A percentile compares a stretch with the other conserved stretches of the same genome.
These are phyloP conservation scores for Pterostichus madidus DNA, from an alignment of 2,888 invertebrate genomes.

Conservation along the genomic window DNA sequence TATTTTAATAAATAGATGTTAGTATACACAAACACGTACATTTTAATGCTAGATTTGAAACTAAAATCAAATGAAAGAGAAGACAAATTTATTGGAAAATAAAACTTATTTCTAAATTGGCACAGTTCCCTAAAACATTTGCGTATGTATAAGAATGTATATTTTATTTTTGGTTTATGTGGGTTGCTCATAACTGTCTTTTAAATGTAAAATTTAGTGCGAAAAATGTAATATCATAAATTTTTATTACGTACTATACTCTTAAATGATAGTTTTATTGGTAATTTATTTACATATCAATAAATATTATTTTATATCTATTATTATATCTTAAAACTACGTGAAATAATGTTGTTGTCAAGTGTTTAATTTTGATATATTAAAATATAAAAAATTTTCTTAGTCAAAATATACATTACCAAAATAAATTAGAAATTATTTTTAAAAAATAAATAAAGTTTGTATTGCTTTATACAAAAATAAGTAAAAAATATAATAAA, in stretches of 20 bases:
- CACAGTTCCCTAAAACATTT: conserved; percentile 37
- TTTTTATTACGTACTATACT: not conserved
- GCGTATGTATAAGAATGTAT: not conserved
- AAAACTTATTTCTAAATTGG: conserved; percentile 36
- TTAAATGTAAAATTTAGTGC: conserved; percentile 3
- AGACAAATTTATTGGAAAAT: conserved; percentile 63
- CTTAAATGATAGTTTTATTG: not conserved
- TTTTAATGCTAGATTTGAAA: conserved; percentile 6
- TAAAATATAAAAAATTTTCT: not conserved
- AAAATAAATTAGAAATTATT: conserved; percentile 10
- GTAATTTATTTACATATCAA: conserved; percentile 5
- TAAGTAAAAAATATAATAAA: not conserved
- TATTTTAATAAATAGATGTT: conserved; percentile 48
- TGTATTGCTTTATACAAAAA: not conserved
- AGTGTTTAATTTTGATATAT: not conserved
- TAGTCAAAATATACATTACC: too few species aligned
- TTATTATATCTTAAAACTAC: not conserved
- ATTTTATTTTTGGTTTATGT: not conserved
- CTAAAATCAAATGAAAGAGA: conserved; percentile 70
- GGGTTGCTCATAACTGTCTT: not conserved
- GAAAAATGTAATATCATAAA: not conserved
- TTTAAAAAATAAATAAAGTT: conserved; percentile 1
- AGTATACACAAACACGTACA: conserved; percentile 45
- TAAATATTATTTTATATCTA: not conserved
- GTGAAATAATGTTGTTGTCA: not conserved